Evolutionary conservation across 2,888 invertebrate species (phyloP), one percentile per base, ranked within the genome.

Genomic region (Corythucha ciliata): DNA sequence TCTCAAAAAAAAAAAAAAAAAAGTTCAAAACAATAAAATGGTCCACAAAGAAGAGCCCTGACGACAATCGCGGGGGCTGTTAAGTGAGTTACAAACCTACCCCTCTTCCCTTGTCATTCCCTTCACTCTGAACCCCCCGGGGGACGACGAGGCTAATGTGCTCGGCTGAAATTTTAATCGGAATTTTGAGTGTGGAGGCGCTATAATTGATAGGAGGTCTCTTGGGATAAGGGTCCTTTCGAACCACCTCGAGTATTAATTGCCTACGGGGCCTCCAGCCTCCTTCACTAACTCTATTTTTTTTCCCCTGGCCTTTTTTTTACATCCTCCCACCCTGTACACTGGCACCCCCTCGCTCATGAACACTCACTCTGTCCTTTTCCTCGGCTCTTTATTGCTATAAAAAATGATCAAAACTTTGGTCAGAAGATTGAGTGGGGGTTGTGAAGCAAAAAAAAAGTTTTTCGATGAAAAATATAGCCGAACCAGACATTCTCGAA

Each of bases 151-250:
- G n/a, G 52, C 45, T 47, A 52, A 47, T 52, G 52, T 52, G 44
- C 52, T 39, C 40, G 51, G 50, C 50, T 55, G 53, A 56, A 56
- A 53, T 56, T 56, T 56, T 56, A 56, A 56, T 56, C 56, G 48
- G 50, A 52, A 52, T 52, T 52, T 52, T 52, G 47, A 48, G 44
- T 32, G 41, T 33, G 48, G 50, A 50, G 49, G 49, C 52, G 56
- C 50, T 51, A 56, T 56, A 56, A 56, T 56, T 56, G 53, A 56
- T 56, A 56, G 56, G 42, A 36, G 20, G 42, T 32, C 56, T 48
- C 42, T 3, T 4, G 55, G 52, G 49, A 50, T 47, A 26, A 16
- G 24, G 50, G 50, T 7, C 25, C 8, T 16, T 10, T n/a, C 16
- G 10, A 42, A 21, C 25, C 45, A 22, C 29, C 3, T 33, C 3